Percentiles rank a stretch among this genome's conserved stretches.
phyloP scores from a whole-genome alignment of 2,888 invertebrate species.

The Hoplodrina ambigua region DNA sequence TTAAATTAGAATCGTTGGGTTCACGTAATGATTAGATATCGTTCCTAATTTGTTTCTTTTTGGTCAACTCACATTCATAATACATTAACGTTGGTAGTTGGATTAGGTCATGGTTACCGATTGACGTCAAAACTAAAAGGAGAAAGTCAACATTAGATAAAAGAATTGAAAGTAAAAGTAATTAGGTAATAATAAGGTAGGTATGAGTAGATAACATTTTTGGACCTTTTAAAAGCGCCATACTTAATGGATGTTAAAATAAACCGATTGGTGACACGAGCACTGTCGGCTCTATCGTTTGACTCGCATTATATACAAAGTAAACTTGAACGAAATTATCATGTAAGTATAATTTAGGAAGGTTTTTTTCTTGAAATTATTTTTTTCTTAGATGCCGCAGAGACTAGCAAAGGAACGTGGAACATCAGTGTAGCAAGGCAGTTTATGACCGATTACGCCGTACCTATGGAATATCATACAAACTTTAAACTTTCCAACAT shows the following conservation, averaged over 20 bases:
- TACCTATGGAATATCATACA: no score
- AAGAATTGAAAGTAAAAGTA: slow-evolving; percentile 65
- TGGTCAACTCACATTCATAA: slow-evolving; percentile 59
- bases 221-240: slow-evolving; percentile 25
- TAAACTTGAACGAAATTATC: background rate
- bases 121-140: slow-evolving; percentile 70
- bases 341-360: no score
- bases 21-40: slow-evolving; percentile 29
- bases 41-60: slow-evolving; percentile 45
- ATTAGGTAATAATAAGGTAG: no score
- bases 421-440: no score
- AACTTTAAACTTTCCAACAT: no score
- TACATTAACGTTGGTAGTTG: slow-evolving; percentile 63
- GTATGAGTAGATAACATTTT: slow-evolving; percentile 59
- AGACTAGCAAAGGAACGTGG: no score
- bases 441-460: no score
- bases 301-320: slow-evolving; percentile 9
- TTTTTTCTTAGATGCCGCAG: no score
- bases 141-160: slow-evolving; percentile 79
- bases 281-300: slow-evolving; percentile 11
- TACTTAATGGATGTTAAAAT: slow-evolving; percentile 11
- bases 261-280: slow-evolving; percentile 8
- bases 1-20: slow-evolving; percentile 2
- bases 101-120: slow-evolving; percentile 77
- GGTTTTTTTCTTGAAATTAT: no score